phyloP scores from a whole-genome alignment of 2,888 invertebrate species.

The Callinectes sapidus region DNA sequence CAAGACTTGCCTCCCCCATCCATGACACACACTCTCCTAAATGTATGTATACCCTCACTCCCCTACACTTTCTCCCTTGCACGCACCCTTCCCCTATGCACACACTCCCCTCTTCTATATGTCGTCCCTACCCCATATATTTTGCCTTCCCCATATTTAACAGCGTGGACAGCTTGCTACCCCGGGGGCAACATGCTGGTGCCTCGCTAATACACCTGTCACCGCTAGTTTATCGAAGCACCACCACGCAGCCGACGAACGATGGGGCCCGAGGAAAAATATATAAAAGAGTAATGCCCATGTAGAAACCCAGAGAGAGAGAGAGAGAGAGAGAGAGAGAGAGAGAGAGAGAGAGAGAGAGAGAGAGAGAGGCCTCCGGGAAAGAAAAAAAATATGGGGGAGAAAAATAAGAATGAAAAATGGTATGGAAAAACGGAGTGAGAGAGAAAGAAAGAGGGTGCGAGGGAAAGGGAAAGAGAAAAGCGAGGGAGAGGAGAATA shows the following conservation, averaged over 20 bases:
- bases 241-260: background rate
- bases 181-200: background rate
- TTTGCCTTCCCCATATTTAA: conserved; percentile 17
- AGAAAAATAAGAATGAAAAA: background rate
- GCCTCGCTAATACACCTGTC: conserved; percentile 8
- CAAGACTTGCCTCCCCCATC: background rate
- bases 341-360: background rate
- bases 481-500: background rate
- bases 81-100: conserved; percentile 3
- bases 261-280: conserved; percentile 2
- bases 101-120: conserved; percentile 12
- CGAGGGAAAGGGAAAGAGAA: conserved; percentile 18
- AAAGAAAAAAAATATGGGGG: background rate
- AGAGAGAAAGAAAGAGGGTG: conserved; percentile 23
- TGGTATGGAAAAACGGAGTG: background rate
- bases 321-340: conserved; percentile 12
- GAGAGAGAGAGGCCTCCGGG: background rate
- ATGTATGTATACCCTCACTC: conserved; percentile 7
- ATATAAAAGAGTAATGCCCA: background rate
- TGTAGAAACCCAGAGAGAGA: background rate
- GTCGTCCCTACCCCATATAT: background rate
- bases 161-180: conserved; percentile 4
- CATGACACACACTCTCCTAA: background rate
- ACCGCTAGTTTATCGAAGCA: background rate
- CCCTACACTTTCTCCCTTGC: background rate